Evolutionary conservation across 2,797 vertebrate species (phyloP).

Genomic region (Phylloscopus collybita): DNA sequence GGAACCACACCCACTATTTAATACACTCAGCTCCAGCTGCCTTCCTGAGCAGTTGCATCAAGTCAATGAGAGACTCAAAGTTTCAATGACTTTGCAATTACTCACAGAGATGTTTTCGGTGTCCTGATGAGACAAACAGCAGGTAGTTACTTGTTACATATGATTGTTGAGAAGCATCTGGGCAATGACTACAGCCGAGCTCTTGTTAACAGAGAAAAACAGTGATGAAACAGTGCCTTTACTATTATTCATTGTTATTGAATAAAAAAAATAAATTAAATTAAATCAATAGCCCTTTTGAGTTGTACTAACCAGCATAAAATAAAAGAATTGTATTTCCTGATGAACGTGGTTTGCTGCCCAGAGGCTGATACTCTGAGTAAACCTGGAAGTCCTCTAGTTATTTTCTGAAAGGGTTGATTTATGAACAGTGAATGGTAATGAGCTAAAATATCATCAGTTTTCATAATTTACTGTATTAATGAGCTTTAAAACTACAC

Average conservation of each 20-base stretch:
- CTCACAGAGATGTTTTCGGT: not conserved
- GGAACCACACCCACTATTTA: not conserved
- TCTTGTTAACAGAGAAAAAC: conserved; percentile 1
- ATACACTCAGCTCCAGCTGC: not conserved
- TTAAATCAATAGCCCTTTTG: not conserved
- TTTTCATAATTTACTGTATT: not conserved
- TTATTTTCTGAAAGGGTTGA: not conserved
- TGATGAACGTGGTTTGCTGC: not conserved
- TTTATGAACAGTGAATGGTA: not conserved
- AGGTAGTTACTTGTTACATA: not conserved
- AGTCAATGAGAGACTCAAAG: not conserved
- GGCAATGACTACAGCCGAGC: not conserved
- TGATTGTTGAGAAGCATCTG: not conserved
- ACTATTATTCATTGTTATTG: not conserved
- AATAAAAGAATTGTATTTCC: not conserved
- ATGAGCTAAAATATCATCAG: not conserved
- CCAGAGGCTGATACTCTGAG: not conserved
- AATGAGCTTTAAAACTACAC: not conserved
- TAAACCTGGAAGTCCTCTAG: not conserved
- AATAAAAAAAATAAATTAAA: not conserved
- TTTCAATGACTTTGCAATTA: not conserved
- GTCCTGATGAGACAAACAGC: not conserved
- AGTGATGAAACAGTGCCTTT: not conserved
- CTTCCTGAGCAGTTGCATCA: not conserved
- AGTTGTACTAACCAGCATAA: not conserved